Base-by-base conservation (phyloP, 2,888 invertebrate species). In the Drosophila peninsularis region DNA sequence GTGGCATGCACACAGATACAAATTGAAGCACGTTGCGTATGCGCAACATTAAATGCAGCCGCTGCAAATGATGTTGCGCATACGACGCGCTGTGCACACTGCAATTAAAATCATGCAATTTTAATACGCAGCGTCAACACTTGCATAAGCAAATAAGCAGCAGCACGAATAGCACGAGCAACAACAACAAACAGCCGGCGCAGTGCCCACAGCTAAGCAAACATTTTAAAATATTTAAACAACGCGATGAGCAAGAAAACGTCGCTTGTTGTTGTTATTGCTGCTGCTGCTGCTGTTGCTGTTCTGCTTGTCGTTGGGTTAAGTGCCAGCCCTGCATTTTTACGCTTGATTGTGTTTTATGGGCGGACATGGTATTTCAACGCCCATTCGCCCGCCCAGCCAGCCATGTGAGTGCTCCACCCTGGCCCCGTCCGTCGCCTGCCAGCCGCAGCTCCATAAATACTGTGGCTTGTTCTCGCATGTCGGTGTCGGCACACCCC, bases 31-130 rank as follows among this genome's bases (percentile, higher is more conserved):
- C 75, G 65, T 21, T 75, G 83, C 80, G 89, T 86, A 83, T 86
- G 78, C 78, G 80, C 70, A 80, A 86, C 64, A 68, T 88, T 80
- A 68, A 78, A 65, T 73, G 88, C 89, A 78, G 66, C 49, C 69
- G 57, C 42, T 71, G 79, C 79, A 71, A 69, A 72, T 75, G 53
- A 71, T 69, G 68, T 63, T 70, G 67, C 72, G 55, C 71, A 71
- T 70, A 73, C 73, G 68, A 55, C 53, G 64, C 68, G 62, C 49
- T 78, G 71, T 72, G 70, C 75, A 80, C 80, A 80, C 87, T 87
- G 78, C 90, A 90, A 90, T 90, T 90, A 90, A 89, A 85, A 85
- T 81, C 90, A 90, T 90, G 78, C 79, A 90, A 79, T 87, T 89
- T 90, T 90, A 84, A 90, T 88, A 55, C 86, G 67, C 68, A 78